Evolutionary conservation across 2,888 invertebrate species (phyloP).

Genomic region (Gymnoscelis rufifasciata): DNA sequence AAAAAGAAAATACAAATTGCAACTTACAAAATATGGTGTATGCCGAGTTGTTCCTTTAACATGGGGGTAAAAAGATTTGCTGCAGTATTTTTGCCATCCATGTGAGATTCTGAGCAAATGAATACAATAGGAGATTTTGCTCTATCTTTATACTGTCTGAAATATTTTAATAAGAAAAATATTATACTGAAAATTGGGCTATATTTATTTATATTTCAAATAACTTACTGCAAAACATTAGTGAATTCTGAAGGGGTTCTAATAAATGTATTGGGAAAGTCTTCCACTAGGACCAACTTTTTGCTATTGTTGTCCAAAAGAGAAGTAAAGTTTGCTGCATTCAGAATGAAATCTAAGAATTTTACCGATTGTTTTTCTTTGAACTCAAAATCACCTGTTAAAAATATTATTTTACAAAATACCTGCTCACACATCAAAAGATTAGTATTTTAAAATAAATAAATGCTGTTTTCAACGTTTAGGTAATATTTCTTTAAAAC

Average conservation of each 20-base stretch:
- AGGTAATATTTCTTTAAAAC: too few species aligned
- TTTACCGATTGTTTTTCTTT: slow-evolving; percentile 81
- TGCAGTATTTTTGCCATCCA: slow-evolving; percentile 77
- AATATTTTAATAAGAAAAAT: too few species aligned
- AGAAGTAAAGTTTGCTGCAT: slow-evolving; percentile 87
- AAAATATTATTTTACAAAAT: too few species aligned
- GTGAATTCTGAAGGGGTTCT: slow-evolving; percentile 82
- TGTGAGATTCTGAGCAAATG: slow-evolving; percentile 84
- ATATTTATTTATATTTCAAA: too few species aligned
- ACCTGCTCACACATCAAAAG: too few species aligned
- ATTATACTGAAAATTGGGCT: too few species aligned
- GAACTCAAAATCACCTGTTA: slow-evolving; percentile 66
- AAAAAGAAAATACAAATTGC: neutral
- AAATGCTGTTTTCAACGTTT: too few species aligned
- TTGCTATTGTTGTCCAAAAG: slow-evolving; percentile 73
- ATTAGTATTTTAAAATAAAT: too few species aligned
- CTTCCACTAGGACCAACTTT: slow-evolving; percentile 85
- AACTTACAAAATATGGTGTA: slow-evolving; percentile 83
- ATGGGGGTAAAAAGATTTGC: slow-evolving; percentile 82
- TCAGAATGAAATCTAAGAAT: slow-evolving; percentile 87
- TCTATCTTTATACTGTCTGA: slow-evolving; percentile 78
- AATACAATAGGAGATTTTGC: slow-evolving; percentile 85
- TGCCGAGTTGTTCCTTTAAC: slow-evolving; percentile 80
- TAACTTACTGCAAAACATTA: slow-evolving; percentile 84
- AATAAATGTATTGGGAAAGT: slow-evolving; percentile 88